phyloP scores from a whole-genome alignment of 2,888 invertebrate species.

The Harpagoxenus sublaevis region DNA sequence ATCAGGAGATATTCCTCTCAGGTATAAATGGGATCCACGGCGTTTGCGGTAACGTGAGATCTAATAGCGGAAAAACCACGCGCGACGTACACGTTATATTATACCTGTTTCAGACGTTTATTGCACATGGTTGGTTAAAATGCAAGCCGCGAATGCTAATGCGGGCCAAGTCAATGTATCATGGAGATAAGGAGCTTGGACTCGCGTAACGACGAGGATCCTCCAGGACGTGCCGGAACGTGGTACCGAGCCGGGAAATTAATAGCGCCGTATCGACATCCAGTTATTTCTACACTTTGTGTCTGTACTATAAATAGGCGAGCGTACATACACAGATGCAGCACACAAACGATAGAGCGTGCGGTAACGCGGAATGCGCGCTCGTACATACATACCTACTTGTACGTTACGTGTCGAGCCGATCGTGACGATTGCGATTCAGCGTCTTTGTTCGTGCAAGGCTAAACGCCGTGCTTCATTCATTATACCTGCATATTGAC shows the following conservation, averaged over 20 bases:
- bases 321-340: background rate
- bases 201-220: conserved; percentile 59
- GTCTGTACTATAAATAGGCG: conserved; percentile 39
- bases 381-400: background rate
- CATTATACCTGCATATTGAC: conserved; percentile 11
- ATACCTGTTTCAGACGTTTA: conserved; percentile 58
- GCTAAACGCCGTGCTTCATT: conserved; percentile 27
- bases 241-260: conserved; percentile 39
- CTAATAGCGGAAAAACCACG: background rate
- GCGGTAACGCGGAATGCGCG: conserved; percentile 19
- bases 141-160: conserved; percentile 66
- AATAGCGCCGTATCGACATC: conserved; percentile 44
- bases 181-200: conserved; percentile 61
- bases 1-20: background rate
- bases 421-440: conserved; percentile 35
- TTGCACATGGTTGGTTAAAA: conserved; percentile 56
- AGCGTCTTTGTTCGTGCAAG: conserved; percentile 1
- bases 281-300: conserved; percentile 45
- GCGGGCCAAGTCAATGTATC: conserved; percentile 69
- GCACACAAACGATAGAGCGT: background rate
- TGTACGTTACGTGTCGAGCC: conserved; percentile 13
- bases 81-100: conserved; percentile 52
- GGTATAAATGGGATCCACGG: conserved; percentile 16
- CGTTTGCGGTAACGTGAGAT: background rate
- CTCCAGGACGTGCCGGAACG: conserved; percentile 58